phyloP scores from a whole-genome alignment of 2,113 vertebrate genomes.

The Dasypus novemcinctus region DNA sequence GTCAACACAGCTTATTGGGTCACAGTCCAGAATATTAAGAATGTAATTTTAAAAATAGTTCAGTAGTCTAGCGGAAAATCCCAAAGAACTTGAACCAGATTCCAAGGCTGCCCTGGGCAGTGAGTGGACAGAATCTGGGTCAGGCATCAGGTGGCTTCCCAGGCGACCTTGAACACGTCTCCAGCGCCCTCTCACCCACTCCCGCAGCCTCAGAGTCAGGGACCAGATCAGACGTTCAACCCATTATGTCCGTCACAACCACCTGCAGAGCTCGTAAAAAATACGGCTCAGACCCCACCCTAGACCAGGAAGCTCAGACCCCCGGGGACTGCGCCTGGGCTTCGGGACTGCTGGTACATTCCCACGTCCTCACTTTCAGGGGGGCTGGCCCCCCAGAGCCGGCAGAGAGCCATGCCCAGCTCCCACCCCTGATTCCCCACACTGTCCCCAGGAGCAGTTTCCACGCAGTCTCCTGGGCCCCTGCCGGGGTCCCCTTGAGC shows the following conservation, averaged over 20 bases:
- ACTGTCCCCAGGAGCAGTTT: not conserved
- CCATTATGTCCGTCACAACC: not conserved
- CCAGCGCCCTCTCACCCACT: not conserved
- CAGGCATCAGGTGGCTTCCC: not conserved
- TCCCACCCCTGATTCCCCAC: not conserved
- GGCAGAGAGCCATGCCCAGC: not conserved
- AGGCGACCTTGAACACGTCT: not conserved
- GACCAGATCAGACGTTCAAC: not conserved
- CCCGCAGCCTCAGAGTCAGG: too few relatives aligned
- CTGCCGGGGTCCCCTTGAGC: not conserved
- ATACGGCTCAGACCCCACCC: not conserved
- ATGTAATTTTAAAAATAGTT: slow-evolving; percentile 30
- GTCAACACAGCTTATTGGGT: not conserved
- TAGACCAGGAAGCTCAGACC: not conserved
- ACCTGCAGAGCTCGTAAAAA: not conserved
- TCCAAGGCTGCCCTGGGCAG: not conserved
- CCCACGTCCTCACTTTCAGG: not conserved
- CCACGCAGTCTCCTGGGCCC: not conserved
- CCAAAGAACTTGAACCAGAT: not conserved
- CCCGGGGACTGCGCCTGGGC: not conserved
- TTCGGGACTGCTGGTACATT: not conserved
- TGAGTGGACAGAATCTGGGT: not conserved
- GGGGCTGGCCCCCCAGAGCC: not conserved
- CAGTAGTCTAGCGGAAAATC: not conserved
- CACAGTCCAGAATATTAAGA: not conserved